phyloP scores from a whole-genome alignment of 1,140 invertebrate genomes.

The Drosophila funebris region DNA sequence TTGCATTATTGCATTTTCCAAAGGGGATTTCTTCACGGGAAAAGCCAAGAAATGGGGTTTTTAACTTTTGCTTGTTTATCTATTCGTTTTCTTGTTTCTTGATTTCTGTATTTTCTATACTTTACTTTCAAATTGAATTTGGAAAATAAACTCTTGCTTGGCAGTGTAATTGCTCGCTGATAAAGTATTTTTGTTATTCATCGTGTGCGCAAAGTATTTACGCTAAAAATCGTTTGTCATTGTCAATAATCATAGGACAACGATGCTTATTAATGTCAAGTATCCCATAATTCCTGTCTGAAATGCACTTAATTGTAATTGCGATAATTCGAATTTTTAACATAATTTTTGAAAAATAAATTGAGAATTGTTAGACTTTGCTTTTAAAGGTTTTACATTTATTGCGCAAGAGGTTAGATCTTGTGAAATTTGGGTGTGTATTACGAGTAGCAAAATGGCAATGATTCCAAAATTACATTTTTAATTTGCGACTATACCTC shows the following conservation, averaged over 20 bases:
- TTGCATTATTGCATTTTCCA: no score
- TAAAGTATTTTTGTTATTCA: conserved; percentile 6
- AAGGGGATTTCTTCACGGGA: neutral
- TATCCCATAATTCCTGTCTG: conserved; percentile 8
- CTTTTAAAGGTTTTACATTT: no score
- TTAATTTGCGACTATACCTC: no score
- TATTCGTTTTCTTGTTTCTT: neutral
- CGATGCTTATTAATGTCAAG: conserved; percentile 11
- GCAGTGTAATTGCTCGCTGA: conserved; percentile 1
- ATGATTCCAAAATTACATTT: no score
- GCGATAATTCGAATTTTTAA: neutral
- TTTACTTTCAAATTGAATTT: neutral
- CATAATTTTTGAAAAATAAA: neutral
- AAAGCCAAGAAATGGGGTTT: neutral
- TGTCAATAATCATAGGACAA: conserved; percentile 1
- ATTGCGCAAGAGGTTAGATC: no score
- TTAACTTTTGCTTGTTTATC: neutral
- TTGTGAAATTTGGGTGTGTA: no score
- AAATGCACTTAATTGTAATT: neutral
- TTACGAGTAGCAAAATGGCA: no score
- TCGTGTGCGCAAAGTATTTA: conserved; percentile 21
- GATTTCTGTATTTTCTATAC: neutral
- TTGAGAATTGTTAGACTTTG: neutral
- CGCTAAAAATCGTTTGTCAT: conserved; percentile 13
- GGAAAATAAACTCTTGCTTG: neutral